Conservation (phyloP, 2,888 invertebrate genomes). For the Operophtera brumata region DNA sequence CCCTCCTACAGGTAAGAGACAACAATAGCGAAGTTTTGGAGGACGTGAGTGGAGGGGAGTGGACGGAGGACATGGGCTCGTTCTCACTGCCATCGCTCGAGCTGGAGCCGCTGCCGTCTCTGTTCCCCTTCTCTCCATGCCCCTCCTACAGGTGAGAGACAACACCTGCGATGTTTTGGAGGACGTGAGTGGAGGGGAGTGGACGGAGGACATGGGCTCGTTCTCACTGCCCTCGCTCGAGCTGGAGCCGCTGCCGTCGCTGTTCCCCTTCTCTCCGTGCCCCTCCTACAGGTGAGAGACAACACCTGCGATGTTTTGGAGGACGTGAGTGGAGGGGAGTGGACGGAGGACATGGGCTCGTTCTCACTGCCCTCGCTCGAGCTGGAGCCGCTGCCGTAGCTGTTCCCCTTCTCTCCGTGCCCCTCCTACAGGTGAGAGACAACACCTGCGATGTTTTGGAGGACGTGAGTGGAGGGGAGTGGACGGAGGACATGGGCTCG, state of each 20-base stretch:
- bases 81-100: slow-evolving; percentile 92
- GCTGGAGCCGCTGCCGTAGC: too few species aligned
- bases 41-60: slow-evolving; percentile 75
- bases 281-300: slow-evolving; percentile 87
- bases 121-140: slow-evolving; percentile 93
- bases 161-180: slow-evolving; percentile 63
- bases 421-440: too few species aligned
- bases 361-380: too few species aligned
- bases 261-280: slow-evolving; percentile 93
- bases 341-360: too few species aligned
- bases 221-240: slow-evolving; percentile 92
- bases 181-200: slow-evolving; percentile 75
- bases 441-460: too few species aligned
- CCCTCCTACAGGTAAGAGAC: too few species aligned
- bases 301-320: neutral
- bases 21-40: slow-evolving; percentile 62
- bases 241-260: slow-evolving; percentile 91
- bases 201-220: slow-evolving; percentile 91
- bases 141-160: slow-evolving; percentile 86
- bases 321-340: too few species aligned
- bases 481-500: too few species aligned
- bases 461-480: too few species aligned
- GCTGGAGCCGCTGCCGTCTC: slow-evolving; percentile 91
- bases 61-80: slow-evolving; percentile 91
- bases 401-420: too few species aligned